Percentiles rank a stretch among this genome's conserved stretches.
Conservation (phyloP, 2,888 invertebrate species). For the Helobdella robusta region DNA sequence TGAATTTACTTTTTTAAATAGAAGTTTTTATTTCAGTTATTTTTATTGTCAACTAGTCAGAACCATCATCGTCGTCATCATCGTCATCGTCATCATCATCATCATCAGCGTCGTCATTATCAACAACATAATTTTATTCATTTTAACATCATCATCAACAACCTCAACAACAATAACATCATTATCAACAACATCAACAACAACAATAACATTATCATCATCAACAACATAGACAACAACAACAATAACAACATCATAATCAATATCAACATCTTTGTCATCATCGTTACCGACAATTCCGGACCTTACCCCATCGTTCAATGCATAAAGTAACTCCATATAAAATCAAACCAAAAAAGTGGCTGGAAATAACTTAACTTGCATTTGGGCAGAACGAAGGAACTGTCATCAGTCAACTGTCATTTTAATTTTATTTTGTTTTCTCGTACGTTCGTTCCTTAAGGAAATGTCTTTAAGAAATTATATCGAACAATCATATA, state of each 20-base stretch:
- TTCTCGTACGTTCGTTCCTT: too few species aligned
- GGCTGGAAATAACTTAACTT: too few species aligned
- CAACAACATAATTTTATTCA: too few species aligned
- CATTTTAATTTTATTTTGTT: too few species aligned
- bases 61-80: slow-evolving; percentile 3
- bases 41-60: not conserved
- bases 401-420: too few species aligned
- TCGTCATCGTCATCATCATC: slow-evolving; percentile 16
- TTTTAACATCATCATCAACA: not conserved
- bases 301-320: not conserved
- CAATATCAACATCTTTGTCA: slow-evolving; percentile 15
- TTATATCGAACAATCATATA: too few species aligned
- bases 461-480: too few species aligned
- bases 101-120: slow-evolving; percentile 9
- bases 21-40: too few species aligned
- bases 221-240: slow-evolving; percentile 12
- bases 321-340: too few species aligned
- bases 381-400: too few species aligned
- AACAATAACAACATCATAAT: slow-evolving; percentile 13
- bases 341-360: too few species aligned
- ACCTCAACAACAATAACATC: not conserved
- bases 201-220: slow-evolving; percentile 1
- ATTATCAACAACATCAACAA: not conserved
- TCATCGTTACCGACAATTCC: slow-evolving; percentile 2
- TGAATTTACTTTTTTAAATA: too few species aligned